Base-by-base conservation (phyloP, 1,140 invertebrate species). In the Diachasma alloeum region DNA sequence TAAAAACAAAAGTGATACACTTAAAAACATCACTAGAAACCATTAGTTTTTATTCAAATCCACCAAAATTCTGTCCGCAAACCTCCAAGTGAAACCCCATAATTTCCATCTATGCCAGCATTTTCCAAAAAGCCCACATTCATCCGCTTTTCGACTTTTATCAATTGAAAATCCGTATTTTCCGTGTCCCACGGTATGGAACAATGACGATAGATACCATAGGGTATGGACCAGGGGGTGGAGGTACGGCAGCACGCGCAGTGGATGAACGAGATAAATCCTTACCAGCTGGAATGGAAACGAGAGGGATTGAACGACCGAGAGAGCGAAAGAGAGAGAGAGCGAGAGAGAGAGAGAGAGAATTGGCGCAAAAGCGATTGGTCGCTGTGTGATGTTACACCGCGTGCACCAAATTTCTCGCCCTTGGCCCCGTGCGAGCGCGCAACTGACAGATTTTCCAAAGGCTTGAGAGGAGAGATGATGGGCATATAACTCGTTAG, bases 361-460 rank as follows among this genome's bases (percentile, higher is more conserved):
- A 22, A 74, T 26, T n/a, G 26, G 42, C 22, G 59, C 31, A 46
- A 36, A 48, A 74, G 22, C 59, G 19, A 67, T 67, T 74, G 59
- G 72, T 44, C 22, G 59, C 6, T 59, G 5, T 63, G 59, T 63
- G 59, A 63, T 63, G 59, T 63, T 63, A 31, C 19, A 74, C 73
- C 48, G 63, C 73, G 39, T 74, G 73, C 73, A 74, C 73, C 36
- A 74, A 74, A 74, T 66, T 56, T 74, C 56, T 59, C 53, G 72
- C 56, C 53, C 72, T 74, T 74, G 72, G 72, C 72, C 72, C 39
- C 15, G 48, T 53, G 15, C 17, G 44, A 46, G 44, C 44, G 31
- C 2, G 2, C 2, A 31, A 2, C 39, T 2, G 39, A 11, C 9
- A 13, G 13, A 42, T 42, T 11, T 42, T 42, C 39, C 39, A 11